Percentiles rank a stretch among this genome's conserved stretches.
These are phyloP conservation scores for Prunella fulvescens DNA, from an alignment of 2,113 vertebrate species.

Conservation along the genomic window DNA sequence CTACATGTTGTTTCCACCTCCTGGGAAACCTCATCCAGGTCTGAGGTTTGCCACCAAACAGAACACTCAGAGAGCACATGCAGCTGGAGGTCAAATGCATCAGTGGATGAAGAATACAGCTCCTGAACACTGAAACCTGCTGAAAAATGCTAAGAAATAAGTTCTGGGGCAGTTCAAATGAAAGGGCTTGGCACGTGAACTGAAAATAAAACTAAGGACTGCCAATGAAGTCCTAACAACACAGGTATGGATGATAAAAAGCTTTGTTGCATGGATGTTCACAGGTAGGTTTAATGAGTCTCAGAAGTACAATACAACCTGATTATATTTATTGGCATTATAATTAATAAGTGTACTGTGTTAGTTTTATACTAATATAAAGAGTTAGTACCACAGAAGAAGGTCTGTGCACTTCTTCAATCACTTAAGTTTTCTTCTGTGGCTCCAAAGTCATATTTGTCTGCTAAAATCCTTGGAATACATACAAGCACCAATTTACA, in stretches of 20 bases:
- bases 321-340: background rate
- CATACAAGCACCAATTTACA: background rate
- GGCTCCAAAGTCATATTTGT: background rate
- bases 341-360: background rate
- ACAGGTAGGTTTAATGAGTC: background rate
- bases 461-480: background rate
- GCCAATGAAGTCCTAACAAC: fast-evolving
- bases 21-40: background rate
- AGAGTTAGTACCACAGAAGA: background rate
- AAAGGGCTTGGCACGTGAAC: background rate
- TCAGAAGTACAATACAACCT: background rate
- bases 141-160: background rate
- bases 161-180: background rate
- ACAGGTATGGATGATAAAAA: background rate
- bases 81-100: background rate
- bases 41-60: background rate
- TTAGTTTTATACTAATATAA: background rate
- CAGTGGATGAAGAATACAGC: background rate
- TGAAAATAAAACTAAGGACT: background rate
- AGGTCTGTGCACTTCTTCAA: background rate
- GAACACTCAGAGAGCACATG: background rate
- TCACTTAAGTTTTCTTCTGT: background rate
- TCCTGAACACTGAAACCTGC: background rate
- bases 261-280: background rate
- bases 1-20: too few relatives aligned